These are phyloP conservation scores for Chrysodeixis includens DNA, from an alignment of 2,888 invertebrate species.

Conservation along the genomic window DNA sequence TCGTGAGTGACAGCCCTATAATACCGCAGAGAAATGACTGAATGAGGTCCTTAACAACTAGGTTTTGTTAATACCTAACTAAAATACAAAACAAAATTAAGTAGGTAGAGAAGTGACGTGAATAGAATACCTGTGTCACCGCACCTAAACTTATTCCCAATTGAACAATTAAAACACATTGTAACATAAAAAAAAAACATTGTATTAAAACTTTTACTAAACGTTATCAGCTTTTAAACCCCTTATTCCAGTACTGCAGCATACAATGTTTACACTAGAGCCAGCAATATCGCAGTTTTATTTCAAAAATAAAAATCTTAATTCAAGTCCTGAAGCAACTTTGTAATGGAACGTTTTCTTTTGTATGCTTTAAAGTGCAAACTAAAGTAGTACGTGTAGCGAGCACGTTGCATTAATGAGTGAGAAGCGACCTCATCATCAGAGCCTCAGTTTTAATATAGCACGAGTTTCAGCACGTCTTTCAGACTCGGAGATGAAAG, in stretches of 20 bases:
- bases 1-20: constrained; percentile 8
- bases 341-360: constrained; percentile 35
- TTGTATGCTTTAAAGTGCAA: constrained; percentile 32
- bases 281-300: neutral
- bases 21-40: constrained; percentile 3
- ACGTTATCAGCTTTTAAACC: neutral
- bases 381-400: constrained; percentile 39
- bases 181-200: neutral
- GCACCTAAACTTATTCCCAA: neutral
- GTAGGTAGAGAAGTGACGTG: no score
- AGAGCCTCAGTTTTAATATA: constrained; percentile 48
- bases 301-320: constrained; percentile 34
- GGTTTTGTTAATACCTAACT: no score
- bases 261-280: constrained; percentile 3
- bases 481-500: constrained; percentile 45
- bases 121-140: no score
- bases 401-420: constrained; percentile 52
- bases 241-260: neutral
- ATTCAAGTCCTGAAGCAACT: constrained; percentile 38
- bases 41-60: neutral
- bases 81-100: neutral
- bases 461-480: constrained; percentile 42
- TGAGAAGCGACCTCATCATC: constrained; percentile 48
- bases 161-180: neutral
- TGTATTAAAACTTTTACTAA: neutral